Evolutionary conservation across 2,113 vertebrate genomes (phyloP).

Genomic region (Nothoprocta perdicaria): DNA sequence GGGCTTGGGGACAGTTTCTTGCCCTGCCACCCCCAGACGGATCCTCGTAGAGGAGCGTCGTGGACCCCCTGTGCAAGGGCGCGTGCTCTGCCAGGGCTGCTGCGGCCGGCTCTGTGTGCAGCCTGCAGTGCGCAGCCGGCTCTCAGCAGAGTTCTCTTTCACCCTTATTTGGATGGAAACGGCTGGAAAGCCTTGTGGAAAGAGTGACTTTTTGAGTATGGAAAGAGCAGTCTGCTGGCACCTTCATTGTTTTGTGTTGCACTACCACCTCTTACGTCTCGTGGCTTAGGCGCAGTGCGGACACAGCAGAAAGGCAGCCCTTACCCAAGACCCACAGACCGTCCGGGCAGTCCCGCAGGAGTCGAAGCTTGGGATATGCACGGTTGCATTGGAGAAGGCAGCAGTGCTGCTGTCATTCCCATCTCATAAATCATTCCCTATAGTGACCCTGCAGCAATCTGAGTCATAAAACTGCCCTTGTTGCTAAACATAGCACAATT

Average conservation of each 20-base stretch:
- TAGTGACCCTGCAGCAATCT: not conserved
- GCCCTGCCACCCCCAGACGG: not conserved
- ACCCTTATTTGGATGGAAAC: not conserved
- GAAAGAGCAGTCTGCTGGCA: not conserved
- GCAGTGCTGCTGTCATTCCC: not conserved
- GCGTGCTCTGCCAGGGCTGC: not conserved
- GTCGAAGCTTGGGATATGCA: not conserved
- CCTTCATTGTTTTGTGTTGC: not conserved
- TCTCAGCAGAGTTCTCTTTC: not conserved
- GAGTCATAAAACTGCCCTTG: not conserved
- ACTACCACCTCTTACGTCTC: not conserved
- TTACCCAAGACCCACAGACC: not conserved
- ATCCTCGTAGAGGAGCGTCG: not conserved
- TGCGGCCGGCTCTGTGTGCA: not conserved
- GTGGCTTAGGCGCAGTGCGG: not conserved
- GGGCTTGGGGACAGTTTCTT: not conserved
- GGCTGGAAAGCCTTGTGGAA: conserved; percentile 33
- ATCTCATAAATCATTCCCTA: not conserved
- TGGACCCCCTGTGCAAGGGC: not conserved
- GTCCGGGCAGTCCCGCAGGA: not conserved
- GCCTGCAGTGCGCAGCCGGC: not conserved
- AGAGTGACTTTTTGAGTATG: not conserved
- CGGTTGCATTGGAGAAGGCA: not conserved
- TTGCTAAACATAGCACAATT: not conserved
- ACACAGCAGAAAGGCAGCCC: not conserved